Evolutionary conservation across 1,140 invertebrate species (phyloP), one percentile per base, ranked within the genome.

Genomic region (Galleria mellonella): DNA sequence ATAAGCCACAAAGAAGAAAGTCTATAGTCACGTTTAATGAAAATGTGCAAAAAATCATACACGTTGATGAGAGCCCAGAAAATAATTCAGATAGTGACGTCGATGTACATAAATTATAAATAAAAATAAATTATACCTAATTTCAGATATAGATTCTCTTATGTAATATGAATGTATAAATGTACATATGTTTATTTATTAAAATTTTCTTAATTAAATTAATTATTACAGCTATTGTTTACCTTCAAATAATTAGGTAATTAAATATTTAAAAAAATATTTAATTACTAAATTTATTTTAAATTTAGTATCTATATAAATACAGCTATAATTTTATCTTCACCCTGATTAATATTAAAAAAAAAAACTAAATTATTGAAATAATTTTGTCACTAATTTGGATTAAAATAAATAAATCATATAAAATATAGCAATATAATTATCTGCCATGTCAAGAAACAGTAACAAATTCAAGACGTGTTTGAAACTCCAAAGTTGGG

Each of bases 21-120:
- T 84, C 81, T n/a, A 75, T 84, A 2, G 81, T 84, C 0, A 84
- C 81, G 1, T 84, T 84, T 42, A 84, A 84, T 50, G 81, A 84
- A 55, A 84, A 84, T 40, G 81, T 83, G 10, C 76, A 83, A 63
- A 84, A 84, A 40, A 84, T 84, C n/a, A 83, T 84, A 45, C 78
- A 83, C 38, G 55, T 84, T 36, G 74, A 84, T 54, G 72, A 83
- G 29, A 46, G 40, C 40, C 33, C 45, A 4, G 66, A 66, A 29
- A 50, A 57, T 7, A 13, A 32, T 12, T 38, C 29, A 32, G 36
- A 23, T 23, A 6, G 6, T 0, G 14, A 37, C 17, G 15, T 37
- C 17, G 35, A 37, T 10, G 17, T 37, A 9, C 15, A 15, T 37
- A 37, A 15, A 17, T 37, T 37, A 1, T 37, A 37, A 37, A 17